Conservation (phyloP, 2,797 vertebrate species). For the Botia almorhae region DNA sequence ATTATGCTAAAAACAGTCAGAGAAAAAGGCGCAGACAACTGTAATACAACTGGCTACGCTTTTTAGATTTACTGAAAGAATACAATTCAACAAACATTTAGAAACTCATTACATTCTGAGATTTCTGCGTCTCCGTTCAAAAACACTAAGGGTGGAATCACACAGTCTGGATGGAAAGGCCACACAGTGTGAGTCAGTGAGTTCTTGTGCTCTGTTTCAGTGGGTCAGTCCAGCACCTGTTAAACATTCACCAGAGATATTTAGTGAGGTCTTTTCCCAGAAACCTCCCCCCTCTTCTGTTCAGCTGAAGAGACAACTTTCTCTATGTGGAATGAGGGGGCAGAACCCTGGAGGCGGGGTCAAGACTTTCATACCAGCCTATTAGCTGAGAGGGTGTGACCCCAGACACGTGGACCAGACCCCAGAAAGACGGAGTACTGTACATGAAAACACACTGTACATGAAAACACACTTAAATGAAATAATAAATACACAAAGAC, state of each 20-base stretch:
- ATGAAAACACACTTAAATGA: constrained; percentile 2
- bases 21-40: too few relatives aligned
- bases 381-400: constrained; percentile 4
- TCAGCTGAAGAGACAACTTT: constrained; percentile 35
- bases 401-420: constrained; percentile 24
- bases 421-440: constrained; percentile 11
- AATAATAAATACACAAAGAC: neutral
- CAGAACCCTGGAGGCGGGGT: constrained; percentile 2
- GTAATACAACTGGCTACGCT: too few relatives aligned
- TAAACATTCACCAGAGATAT: constrained; percentile 51
- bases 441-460: constrained; percentile 26
- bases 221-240: constrained; percentile 60
- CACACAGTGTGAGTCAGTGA: constrained; percentile 4
- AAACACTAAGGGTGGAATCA: neutral
- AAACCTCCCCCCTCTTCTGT: constrained; percentile 47
- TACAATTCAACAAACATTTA: neutral
- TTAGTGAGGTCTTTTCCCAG: constrained; percentile 58
- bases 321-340: constrained; percentile 3
- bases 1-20: too few relatives aligned
- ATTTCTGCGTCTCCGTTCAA: neutral
- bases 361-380: neutral
- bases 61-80: neutral
- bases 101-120: neutral
- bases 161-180: neutral
- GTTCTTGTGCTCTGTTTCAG: constrained; percentile 21